Conservation (phyloP, 2,797 vertebrate species). For the Intellagama lesueurii region DNA sequence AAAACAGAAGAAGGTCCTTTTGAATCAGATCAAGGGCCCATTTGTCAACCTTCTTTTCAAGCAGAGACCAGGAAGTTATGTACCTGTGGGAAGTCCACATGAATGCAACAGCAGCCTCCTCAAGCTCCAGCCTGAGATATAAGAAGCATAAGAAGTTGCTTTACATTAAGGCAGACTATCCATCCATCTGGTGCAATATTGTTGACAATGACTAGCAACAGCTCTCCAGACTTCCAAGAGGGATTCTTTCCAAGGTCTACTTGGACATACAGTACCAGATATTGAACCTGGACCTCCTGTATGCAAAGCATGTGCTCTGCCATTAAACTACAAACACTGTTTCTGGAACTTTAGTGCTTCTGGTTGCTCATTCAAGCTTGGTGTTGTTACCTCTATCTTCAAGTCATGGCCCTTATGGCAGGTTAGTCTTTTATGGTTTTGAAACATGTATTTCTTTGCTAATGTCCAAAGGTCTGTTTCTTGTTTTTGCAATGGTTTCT, state of each 20-base stretch:
- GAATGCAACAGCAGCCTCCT: too few species aligned
- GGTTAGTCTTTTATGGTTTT: too few species aligned
- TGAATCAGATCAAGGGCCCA: not conserved
- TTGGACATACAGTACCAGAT: not conserved
- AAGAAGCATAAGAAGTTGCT: too few species aligned
- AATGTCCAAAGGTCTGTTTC: too few species aligned
- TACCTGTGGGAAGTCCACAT: too few species aligned
- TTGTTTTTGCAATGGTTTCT: too few species aligned
- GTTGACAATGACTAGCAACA: not conserved
- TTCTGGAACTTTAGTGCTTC: not conserved
- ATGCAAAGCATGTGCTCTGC: not conserved
- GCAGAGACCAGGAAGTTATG: too few species aligned
- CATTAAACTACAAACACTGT: not conserved
- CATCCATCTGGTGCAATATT: not conserved
- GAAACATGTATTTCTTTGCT: too few species aligned
- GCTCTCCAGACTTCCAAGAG: not conserved
- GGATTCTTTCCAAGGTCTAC: not conserved
- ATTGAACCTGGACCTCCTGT: not conserved
- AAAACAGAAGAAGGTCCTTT: not conserved
- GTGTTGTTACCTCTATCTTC: not conserved
- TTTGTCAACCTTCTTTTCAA: not conserved
- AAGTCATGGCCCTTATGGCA: not conserved
- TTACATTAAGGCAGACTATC: not conserved
- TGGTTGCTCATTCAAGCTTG: not conserved
- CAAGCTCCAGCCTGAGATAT: too few species aligned